Percentiles rank a stretch among this genome's conserved stretches.
Conservation (phyloP, 1,140 invertebrate species). For the Drosophila malerkotliana region DNA sequence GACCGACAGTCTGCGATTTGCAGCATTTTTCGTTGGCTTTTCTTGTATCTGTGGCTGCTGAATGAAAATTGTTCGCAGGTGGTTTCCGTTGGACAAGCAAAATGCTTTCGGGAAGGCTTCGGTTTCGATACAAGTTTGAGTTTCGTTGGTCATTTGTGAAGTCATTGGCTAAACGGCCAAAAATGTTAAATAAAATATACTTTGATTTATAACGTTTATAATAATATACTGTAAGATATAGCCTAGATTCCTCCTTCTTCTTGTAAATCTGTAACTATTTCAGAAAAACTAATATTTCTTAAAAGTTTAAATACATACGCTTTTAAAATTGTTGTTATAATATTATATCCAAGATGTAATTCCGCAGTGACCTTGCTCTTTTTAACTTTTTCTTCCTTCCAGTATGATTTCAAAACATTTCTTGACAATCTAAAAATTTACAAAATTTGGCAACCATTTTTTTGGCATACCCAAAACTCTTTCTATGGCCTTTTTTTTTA, state of each 20-base stretch:
- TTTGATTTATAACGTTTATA: too few relatives aligned
- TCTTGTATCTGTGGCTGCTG: slow-evolving; percentile 23
- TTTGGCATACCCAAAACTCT: slow-evolving; percentile 9
- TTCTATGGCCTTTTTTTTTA: slow-evolving; percentile 14
- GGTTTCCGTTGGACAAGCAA: slow-evolving; percentile 61
- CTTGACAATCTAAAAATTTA: background rate
- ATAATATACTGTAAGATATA: too few relatives aligned
- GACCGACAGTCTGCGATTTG: slow-evolving; percentile 76
- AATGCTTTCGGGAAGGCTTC: slow-evolving; percentile 25
- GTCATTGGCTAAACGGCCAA: slow-evolving; percentile 7
- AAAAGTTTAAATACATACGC: too few relatives aligned
- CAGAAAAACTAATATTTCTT: too few relatives aligned
- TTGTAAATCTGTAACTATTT: too few relatives aligned
- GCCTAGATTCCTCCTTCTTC: too few relatives aligned
- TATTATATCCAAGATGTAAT: too few relatives aligned
- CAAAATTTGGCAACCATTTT: slow-evolving; percentile 20
- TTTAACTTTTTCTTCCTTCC: too few relatives aligned
- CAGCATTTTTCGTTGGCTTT: slow-evolving; percentile 69
- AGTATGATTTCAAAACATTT: background rate
- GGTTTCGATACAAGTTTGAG: slow-evolving; percentile 14
- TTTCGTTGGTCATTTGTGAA: slow-evolving; percentile 24
- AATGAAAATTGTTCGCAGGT: slow-evolving; percentile 71
- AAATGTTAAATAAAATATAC: slow-evolving; percentile 1
- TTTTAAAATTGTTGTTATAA: too few relatives aligned
- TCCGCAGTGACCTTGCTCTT: too few relatives aligned